Evolutionary conservation across 2,888 invertebrate genomes (phyloP), one percentile per base, ranked within the genome.

Genomic region (Campopleginae sp.): DNA sequence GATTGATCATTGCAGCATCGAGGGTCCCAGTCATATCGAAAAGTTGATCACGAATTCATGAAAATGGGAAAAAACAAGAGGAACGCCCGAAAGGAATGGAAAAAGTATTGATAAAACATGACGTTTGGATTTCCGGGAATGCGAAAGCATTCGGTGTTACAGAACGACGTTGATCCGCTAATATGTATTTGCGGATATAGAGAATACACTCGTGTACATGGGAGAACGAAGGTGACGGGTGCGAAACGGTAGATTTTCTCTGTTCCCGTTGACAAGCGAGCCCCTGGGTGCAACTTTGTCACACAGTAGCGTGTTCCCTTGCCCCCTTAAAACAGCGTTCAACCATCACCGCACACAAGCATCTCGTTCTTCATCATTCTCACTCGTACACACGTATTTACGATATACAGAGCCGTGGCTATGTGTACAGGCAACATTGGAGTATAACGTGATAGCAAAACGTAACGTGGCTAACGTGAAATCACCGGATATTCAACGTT

Each of bases 281-380:
- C 90, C 91, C 91, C 92, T 89, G 88, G 90, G 90, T 89, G 89
- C 90, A 87, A 89, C 89, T 92, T 91, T 91, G 92, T 92, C 91
- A 92, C 88, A 86, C 78, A 48, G 76, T 81, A 82, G 86, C 79
- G 86, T 81, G 87, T 78, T 77, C 74, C 71, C n/a, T n/a, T 54
- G 27, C 71, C 58, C 66, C 42, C 31, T 23, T 70, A 17, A 42
- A 74, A 78, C 63, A 72, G 44, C 66, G 54, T 58, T 71, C 71
- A 61, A 31, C 61, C 58, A 61, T 72, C 65, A 48, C 51, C 54
- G 8, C 38, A 58, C 12, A 27, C 61, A 54, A 71, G 51, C 74
- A 58, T 68, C 51, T 38, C 65, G 51, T 65, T 80, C 86, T 63
- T 68, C 77, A 48, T 46, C 76, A 68, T 79, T 70, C 74, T 27